Base-by-base conservation (phyloP, 2,113 vertebrate genomes). In the Leptobrachium ailaonicum region DNA sequence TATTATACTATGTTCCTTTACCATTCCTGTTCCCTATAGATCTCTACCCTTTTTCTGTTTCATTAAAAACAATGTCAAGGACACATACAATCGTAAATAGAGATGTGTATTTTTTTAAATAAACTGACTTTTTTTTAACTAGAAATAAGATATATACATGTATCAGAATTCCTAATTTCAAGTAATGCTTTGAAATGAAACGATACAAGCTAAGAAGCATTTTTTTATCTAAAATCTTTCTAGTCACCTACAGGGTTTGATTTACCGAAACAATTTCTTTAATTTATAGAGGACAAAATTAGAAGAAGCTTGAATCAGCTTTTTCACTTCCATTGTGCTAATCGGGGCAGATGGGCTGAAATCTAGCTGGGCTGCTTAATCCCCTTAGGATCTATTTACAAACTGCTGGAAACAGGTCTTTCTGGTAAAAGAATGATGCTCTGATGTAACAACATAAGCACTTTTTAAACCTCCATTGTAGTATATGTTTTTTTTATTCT, bases 271-370 rank as follows among this genome's bases (percentile, higher is more conserved):
- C 44, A 54, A 72, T 53, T 14, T 73, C n/a, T 4, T 47, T 66
- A 80, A 66, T 80, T 80, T 80, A 73, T 63, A 74, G 56, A 66
- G 56, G 47, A 68, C 63, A 60, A 80, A 73, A 80, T 73, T 73
- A 79, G 70, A 79, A 60, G 70, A 43, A 44, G 78, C 63, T 73
- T 66, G 63, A 68, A 64, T 74, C 71, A 80, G 78, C 78, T 74
- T 47, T 71, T 47, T 47, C 44, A 44, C 42, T 60, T 47, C 63
- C 71, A 58, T n/a, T 20, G 71, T 60, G 71, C 63, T 80, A 73
- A 80, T 73, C 73, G 71, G 63, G 71, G 63, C 78, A 80, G 78
- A 80, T 80, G 71, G 71, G 54, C 78, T 68, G 40, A 80, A 80
- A 80, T 74, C 71, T 73, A 74, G 63, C 78, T 74, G 68, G 62